Evolutionary conservation across 2,888 invertebrate genomes (phyloP).

Genomic region (Maniola hyperantus): DNA sequence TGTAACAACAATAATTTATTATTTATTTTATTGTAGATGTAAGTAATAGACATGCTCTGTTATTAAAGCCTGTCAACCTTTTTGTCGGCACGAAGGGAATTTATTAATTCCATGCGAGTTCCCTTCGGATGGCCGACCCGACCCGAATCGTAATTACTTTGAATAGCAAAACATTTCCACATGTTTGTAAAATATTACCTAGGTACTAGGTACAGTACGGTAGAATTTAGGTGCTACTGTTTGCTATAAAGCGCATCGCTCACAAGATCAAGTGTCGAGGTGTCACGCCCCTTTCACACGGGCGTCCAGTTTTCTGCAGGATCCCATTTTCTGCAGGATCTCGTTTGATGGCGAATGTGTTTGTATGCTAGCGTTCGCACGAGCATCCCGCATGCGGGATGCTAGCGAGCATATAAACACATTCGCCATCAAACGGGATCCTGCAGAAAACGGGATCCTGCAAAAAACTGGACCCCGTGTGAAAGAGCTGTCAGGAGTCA

Average conservation of each 20-base stretch:
- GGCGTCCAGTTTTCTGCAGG: no score
- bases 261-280: no score
- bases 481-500: not conserved
- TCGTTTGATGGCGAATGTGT: no score
- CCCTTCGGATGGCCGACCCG: constrained; percentile 9
- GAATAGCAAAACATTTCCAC: constrained; percentile 2
- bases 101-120: constrained; percentile 14
- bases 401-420: no score
- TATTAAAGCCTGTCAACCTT: constrained; percentile 10
- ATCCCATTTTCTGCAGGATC: no score
- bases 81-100: constrained; percentile 7
- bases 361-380: no score
- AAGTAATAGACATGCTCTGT: constrained; percentile 10
- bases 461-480: no score
- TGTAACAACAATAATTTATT: no score
- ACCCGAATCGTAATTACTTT: constrained; percentile 14
- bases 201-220: not conserved
- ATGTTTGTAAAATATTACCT: constrained; percentile 18
- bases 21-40: not conserved
- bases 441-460: no score
- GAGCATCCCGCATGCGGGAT: no score
- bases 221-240: not conserved
- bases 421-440: no score
- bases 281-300: no score
- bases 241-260: not conserved